Percentiles rank a stretch among this genome's conserved stretches.
phyloP scores from a whole-genome alignment of 1,140 invertebrate species.

The Drosophila pseudoobscura region DNA sequence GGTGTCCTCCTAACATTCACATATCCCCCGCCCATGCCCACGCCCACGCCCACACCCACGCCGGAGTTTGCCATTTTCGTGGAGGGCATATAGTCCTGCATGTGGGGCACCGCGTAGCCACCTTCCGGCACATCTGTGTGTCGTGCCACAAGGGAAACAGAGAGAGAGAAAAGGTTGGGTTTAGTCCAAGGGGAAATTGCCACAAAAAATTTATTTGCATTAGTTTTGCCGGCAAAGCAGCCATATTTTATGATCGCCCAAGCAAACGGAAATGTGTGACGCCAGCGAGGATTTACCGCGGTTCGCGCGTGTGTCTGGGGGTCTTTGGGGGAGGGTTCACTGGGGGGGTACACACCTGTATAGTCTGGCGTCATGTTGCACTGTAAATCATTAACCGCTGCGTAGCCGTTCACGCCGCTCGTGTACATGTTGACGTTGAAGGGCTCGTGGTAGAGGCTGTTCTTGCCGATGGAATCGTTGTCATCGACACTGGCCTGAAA shows the following conservation, averaged over 20 bases:
- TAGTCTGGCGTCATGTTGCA: conserved; percentile 84
- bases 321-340: not conserved
- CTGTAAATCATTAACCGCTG: conserved; percentile 83
- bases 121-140: conserved; percentile 85
- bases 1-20: conserved; percentile 82
- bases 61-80: conserved; percentile 78
- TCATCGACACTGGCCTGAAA: conserved; percentile 81
- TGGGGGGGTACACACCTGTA: conserved; percentile 81
- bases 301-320: conserved; percentile 1
- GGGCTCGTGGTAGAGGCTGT: conserved; percentile 84
- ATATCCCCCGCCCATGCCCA: conserved; percentile 68
- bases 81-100: conserved; percentile 81
- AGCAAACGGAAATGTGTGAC: conserved; percentile 29
- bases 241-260: conserved; percentile 64
- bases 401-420: conserved; percentile 82
- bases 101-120: conserved; percentile 85
- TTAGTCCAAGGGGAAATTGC: conserved; percentile 64
- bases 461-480: conserved; percentile 84
- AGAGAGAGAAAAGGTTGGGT: conserved; percentile 44
- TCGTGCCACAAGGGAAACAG: conserved; percentile 23
- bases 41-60: conserved; percentile 10
- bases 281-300: conserved; percentile 32
- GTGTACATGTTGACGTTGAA: conserved; percentile 84
- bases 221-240: conserved; percentile 58
- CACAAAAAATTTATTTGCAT: conserved; percentile 75